These are phyloP conservation scores for Xyrichtys novacula DNA, from an alignment of 2,797 vertebrate species.

Conservation along the genomic window DNA sequence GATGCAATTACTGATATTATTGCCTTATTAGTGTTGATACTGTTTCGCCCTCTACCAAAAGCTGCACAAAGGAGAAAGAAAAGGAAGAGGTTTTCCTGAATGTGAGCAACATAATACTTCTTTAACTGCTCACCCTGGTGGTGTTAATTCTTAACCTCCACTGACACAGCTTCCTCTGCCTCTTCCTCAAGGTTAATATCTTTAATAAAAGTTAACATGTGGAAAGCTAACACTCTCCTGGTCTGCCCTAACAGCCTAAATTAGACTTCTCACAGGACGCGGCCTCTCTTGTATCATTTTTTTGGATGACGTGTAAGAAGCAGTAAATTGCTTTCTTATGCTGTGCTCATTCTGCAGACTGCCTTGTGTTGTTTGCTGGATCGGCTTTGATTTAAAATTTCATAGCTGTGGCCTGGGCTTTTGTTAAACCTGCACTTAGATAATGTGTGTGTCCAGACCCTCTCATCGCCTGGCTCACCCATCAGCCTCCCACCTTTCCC, in stretches of 20 bases:
- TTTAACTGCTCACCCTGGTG: constrained; percentile 63
- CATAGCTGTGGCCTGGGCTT: constrained; percentile 32
- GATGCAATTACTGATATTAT: constrained; percentile 84
- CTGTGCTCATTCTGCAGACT: constrained; percentile 58
- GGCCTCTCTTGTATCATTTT: constrained; percentile 61
- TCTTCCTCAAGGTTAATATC: constrained; percentile 82
- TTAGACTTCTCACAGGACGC: constrained; percentile 65
- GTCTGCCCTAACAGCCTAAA: constrained; percentile 71
- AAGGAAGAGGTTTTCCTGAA: constrained; percentile 40
- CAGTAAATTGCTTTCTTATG: constrained; percentile 86
- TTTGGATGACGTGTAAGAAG: constrained; percentile 70
- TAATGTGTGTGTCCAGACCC: constrained; percentile 31
- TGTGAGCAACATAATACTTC: constrained; percentile 42
- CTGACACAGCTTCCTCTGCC: constrained; percentile 74
- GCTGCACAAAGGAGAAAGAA: constrained; percentile 44
- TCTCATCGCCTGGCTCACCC: constrained; percentile 29
- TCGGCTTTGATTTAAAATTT: constrained; percentile 57
- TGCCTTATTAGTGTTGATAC: constrained; percentile 79
- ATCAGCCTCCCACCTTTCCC: constrained; percentile 26
- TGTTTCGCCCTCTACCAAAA: constrained; percentile 66
- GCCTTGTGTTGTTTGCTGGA: constrained; percentile 72
- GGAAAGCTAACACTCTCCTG: constrained; percentile 66
- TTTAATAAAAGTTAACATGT: constrained; percentile 80
- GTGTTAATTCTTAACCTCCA: constrained; percentile 80
- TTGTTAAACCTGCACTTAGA: constrained; percentile 40